Percentiles rank a stretch among this genome's conserved stretches.
phyloP scores from a whole-genome alignment of 2,797 vertebrate genomes.

The Sternarchorhynchus goeldii region DNA sequence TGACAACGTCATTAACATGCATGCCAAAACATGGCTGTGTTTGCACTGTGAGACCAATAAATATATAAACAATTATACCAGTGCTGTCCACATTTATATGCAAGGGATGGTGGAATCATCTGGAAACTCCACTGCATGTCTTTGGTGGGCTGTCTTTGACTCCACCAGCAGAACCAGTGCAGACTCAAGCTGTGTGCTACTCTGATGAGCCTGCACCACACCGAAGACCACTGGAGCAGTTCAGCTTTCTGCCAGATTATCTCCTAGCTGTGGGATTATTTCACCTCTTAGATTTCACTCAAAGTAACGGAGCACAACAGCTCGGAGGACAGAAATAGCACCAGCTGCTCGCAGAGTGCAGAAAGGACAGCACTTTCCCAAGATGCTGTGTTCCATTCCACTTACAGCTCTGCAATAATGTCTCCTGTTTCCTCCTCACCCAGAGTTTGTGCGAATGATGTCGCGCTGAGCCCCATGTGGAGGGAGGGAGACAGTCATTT shows the following conservation, averaged over 20 bases:
- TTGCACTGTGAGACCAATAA: too few relatives aligned
- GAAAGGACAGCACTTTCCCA: neutral
- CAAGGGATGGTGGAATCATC: too few relatives aligned
- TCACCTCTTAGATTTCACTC: conserved; percentile 67
- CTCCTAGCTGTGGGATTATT: conserved; percentile 66
- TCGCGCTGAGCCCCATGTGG: conserved; percentile 81
- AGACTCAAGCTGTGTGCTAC: too few relatives aligned
- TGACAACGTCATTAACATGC: too few relatives aligned
- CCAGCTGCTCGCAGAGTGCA: conserved; percentile 26
- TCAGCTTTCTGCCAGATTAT: conserved; percentile 71
- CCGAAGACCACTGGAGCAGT: conserved; percentile 52
- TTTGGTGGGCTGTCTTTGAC: neutral
- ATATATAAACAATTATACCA: too few relatives aligned
- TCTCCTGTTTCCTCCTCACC: conserved; percentile 27
- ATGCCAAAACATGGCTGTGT: too few relatives aligned
- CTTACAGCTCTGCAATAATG: neutral
- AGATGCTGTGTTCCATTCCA: neutral
- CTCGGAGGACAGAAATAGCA: conserved; percentile 58
- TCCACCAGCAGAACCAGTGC: neutral
- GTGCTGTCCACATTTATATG: too few relatives aligned
- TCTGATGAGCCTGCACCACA: too few relatives aligned
- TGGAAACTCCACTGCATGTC: neutral
- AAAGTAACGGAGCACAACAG: conserved; percentile 52
- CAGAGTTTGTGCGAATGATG: conserved; percentile 99
- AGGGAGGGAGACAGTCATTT: conserved; percentile 30